A percentile compares a stretch with the other conserved stretches of the same genome.
These are phyloP conservation scores for Proterorhinus semilunaris DNA, from an alignment of 2,113 vertebrate genomes.

Conservation along the genomic window DNA sequence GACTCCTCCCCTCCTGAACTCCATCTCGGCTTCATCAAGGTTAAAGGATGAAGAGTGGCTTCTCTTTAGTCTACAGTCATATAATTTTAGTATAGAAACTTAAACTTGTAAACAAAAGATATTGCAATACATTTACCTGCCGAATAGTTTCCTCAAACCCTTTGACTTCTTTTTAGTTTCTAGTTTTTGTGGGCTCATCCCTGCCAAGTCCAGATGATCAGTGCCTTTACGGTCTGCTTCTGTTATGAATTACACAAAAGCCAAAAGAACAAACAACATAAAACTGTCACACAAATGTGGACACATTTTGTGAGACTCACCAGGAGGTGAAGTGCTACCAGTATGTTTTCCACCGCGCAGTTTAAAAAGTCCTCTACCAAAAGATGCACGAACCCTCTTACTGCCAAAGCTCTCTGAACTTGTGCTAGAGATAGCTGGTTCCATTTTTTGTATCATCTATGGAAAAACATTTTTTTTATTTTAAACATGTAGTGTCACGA, in stretches of 20 bases:
- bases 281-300: constrained; percentile 9
- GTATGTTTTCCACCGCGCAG: constrained; percentile 87
- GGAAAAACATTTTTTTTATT: neutral
- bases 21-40: constrained; percentile 84
- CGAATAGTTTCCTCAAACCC: constrained; percentile 92
- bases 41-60: constrained; percentile 94
- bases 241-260: constrained; percentile 64
- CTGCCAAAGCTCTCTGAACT: constrained; percentile 82
- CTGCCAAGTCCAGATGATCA: constrained; percentile 88
- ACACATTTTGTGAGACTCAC: constrained; percentile 60
- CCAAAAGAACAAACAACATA: constrained; percentile 39
- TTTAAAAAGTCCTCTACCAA: constrained; percentile 94
- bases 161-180: constrained; percentile 90
- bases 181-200: constrained; percentile 71
- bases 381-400: constrained; percentile 87
- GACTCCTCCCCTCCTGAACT: constrained; percentile 93
- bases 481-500: neutral
- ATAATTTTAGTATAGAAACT: constrained; percentile 25
- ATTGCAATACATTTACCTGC: constrained; percentile 72
- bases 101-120: accelerated
- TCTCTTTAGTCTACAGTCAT: constrained; percentile 81
- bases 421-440: constrained; percentile 37
- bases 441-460: constrained; percentile 33
- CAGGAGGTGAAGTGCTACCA: constrained; percentile 84
- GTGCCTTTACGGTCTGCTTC: constrained; percentile 83